These are phyloP conservation scores for Caenorhabditis sinica DNA, from an alignment of 2,888 invertebrate species.

Conservation along the genomic window DNA sequence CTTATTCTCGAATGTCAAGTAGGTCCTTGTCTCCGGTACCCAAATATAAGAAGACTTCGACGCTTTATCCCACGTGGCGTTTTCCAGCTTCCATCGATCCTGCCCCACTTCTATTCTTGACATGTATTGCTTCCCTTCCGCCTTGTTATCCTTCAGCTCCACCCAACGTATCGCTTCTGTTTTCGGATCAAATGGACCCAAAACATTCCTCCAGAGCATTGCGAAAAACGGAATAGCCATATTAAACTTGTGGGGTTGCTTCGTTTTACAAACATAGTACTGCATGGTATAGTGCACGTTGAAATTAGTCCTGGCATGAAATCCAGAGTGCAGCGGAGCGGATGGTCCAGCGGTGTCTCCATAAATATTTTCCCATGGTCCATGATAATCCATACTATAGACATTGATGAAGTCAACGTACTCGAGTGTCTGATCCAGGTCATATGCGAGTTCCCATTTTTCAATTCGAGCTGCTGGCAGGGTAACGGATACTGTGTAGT, in stretches of 20 bases:
- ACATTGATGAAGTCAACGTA: conserved; percentile 3
- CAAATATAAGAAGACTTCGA: background rate
- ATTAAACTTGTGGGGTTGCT: conserved; percentile 1
- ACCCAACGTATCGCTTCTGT: background rate
- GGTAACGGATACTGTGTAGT: background rate
- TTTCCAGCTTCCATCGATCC: background rate
- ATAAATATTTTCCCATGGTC: conserved; percentile 5
- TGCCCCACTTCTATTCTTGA: background rate
- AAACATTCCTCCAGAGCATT: background rate
- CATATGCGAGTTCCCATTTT: background rate
- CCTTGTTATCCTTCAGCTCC: background rate
- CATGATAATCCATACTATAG: conserved; percentile 3
- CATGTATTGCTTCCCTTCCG: background rate
- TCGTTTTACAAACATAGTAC: background rate
- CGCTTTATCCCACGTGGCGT: background rate
- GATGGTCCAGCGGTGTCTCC: background rate
- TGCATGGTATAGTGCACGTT: conserved; percentile 6
- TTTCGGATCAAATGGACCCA: background rate
- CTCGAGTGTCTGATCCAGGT: background rate
- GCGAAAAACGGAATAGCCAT: conserved; percentile 1
- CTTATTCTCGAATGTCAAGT: background rate
- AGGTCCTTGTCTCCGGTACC: background rate
- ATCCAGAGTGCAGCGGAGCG: background rate
- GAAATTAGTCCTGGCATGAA: background rate
- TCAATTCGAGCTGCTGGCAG: background rate